Evolutionary conservation across 2,113 vertebrate species (phyloP), one percentile per base, ranked within the genome.

Genomic region (Passer domesticus): DNA sequence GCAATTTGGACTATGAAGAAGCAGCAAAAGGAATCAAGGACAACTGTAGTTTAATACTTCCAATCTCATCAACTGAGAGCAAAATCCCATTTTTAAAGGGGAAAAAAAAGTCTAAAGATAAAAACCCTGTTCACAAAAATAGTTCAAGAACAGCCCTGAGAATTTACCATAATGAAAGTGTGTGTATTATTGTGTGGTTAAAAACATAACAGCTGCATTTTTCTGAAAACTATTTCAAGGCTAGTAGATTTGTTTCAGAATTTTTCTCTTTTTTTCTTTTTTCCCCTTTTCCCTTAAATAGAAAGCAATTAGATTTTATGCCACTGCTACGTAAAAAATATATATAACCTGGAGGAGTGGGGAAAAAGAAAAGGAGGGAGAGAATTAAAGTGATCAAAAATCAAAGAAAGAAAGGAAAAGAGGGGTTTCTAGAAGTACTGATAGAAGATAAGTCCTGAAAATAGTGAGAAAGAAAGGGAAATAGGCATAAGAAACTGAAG

Each of bases 1-100:
- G 97, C 98, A 99, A 98, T 98, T 98, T 99, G 97, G 95, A 98
- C 97, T 83, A 95, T 96, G 97, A 98, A 98, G 97, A 98, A 98
- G 95, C 85, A 97, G 93, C 84, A 94, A 94, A 97, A 92, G 97
- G 98, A 98, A 98, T 97, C 85, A 97, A 98, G 97, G 97, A 97
- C 97, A 98, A 96, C 72, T 35, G 63, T 78, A 85, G 70, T 93
- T 95, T 96, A 93, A 95, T 87, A 89, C 56, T 85, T 94, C 66
- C 83, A 93, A 77, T 91, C 63, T 86, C 60, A 89, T 88, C 80
- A 91, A 73, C 77, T 66, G 62, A 93, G 74, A 92, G 92, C 12
- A 81, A 89, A 81, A 86, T 79, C 79, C 55, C 80, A 83, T 60
- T 96, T 89, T 87, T 87, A 90, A 95, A 91, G 72, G 55, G 18